Evolutionary conservation across 2,113 vertebrate species (phyloP).

Genomic region (Cyrtonyx montezumae): DNA sequence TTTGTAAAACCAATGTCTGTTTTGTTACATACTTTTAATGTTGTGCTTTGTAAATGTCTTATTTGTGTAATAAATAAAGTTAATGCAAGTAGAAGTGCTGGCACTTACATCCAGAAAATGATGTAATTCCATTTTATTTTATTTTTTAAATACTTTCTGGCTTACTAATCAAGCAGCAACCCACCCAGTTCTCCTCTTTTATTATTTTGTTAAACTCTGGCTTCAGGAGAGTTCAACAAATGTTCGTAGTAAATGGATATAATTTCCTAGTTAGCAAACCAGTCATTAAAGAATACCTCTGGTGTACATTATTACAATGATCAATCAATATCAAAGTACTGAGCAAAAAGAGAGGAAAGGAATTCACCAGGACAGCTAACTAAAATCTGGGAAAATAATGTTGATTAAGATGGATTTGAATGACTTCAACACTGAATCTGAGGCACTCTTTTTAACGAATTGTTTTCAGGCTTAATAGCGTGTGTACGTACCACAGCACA

Average conservation of each 20-base stretch:
- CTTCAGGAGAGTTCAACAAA: conserved; percentile 60
- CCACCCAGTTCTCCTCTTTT: conserved; percentile 62
- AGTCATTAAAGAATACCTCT: conserved; percentile 56
- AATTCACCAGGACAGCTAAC: conserved; percentile 72
- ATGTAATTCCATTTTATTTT: conserved; percentile 77
- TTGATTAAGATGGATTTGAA: conserved; percentile 71
- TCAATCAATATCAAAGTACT: conserved; percentile 48
- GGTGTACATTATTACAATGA: conserved; percentile 65
- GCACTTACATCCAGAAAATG: conserved; percentile 79
- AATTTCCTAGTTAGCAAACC: conserved; percentile 63
- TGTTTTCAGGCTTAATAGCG: conserved; percentile 67
- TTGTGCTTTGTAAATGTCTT: conserved; percentile 94
- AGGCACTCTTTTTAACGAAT: conserved; percentile 59
- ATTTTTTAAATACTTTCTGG: conserved; percentile 69
- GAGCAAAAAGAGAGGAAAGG: conserved; percentile 67
- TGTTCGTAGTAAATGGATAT: conserved; percentile 58
- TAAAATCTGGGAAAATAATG: conserved; percentile 70
- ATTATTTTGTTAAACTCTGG: conserved; percentile 66
- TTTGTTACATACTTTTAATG: conserved; percentile 93
- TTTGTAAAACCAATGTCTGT: conserved; percentile 89
- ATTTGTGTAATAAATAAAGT: conserved; percentile 96
- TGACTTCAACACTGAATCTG: conserved; percentile 39
- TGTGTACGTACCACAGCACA: conserved; percentile 24
- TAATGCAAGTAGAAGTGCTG: conserved; percentile 84
- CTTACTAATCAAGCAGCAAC: conserved; percentile 56